Evolutionary conservation across 1,140 invertebrate genomes (phyloP).

Genomic region (Temnothorax curvispinosus): DNA sequence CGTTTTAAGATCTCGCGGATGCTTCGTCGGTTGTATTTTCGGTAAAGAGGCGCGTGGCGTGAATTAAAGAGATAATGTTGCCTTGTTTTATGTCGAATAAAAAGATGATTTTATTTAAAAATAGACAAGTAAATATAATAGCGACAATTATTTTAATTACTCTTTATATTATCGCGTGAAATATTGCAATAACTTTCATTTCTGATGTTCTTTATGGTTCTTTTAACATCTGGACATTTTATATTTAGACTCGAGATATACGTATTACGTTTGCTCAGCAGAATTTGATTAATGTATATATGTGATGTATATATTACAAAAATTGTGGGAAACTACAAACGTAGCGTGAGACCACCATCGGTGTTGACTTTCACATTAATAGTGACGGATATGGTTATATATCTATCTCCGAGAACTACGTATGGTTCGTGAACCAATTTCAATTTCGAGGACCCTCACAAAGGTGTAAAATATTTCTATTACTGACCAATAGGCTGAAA

Average conservation of each 20-base stretch:
- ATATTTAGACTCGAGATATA: background rate
- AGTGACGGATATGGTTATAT: slow-evolving; percentile 16
- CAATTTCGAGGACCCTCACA: slow-evolving; percentile 72
- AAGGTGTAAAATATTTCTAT: slow-evolving; percentile 71
- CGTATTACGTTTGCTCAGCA: background rate
- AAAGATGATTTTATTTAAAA: background rate
- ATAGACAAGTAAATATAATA: background rate
- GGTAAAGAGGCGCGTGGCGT: background rate
- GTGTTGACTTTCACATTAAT: background rate
- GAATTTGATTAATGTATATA: slow-evolving; percentile 12
- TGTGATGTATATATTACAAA: slow-evolving; percentile 42
- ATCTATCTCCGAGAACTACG: slow-evolving; percentile 41
- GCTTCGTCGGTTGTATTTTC: slow-evolving; percentile 11
- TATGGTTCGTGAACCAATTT: slow-evolving; percentile 49
- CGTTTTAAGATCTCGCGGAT: slow-evolving; percentile 61
- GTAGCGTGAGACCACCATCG: slow-evolving; percentile 14
- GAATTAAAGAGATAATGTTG: slow-evolving; percentile 20
- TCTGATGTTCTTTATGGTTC: background rate
- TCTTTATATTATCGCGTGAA: background rate
- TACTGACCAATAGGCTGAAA: slow-evolving; percentile 35
- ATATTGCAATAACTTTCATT: background rate
- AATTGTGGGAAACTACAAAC: slow-evolving; percentile 13
- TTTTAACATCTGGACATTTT: background rate
- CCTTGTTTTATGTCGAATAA: background rate
- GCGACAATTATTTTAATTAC: background rate